Conservation (phyloP, 2,888 invertebrate species). For the Eumerus sabulonum region DNA sequence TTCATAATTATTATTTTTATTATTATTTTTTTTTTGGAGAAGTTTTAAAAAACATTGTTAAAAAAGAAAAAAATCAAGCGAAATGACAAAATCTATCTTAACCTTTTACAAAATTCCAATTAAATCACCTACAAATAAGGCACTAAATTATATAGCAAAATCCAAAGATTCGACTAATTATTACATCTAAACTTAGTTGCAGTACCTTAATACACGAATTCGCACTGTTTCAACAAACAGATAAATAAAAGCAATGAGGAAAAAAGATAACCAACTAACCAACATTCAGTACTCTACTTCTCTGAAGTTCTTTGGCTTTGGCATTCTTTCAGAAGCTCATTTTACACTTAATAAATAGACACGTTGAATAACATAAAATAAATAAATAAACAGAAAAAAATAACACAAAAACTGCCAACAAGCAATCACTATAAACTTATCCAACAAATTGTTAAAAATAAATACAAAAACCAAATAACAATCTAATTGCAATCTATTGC, state of each 20-base stretch:
- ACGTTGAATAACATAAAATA: conserved; percentile 12
- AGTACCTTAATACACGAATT: conserved; percentile 44
- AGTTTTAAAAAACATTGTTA: conserved; percentile 3
- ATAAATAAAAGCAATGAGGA: background rate
- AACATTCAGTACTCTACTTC: conserved; percentile 9
- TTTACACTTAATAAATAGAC: conserved; percentile 18
- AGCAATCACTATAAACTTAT: conserved; percentile 66
- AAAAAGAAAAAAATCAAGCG: conserved; percentile 1
- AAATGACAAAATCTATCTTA: conserved; percentile 30
- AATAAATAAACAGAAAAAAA: conserved; percentile 27
- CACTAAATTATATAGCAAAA: too few relatives aligned
- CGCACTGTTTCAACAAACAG: conserved; percentile 49
- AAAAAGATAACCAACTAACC: conserved; percentile 16
- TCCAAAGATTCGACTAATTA: too few relatives aligned
- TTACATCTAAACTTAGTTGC: conserved; percentile 27
- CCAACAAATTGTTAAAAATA: conserved; percentile 19
- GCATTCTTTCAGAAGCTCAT: conserved; percentile 8
- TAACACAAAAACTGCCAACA: conserved; percentile 66
- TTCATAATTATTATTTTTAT: conserved; percentile 13
- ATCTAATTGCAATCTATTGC: conserved; percentile 33
- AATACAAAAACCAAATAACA: conserved; percentile 20
- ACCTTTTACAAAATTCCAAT: conserved; percentile 2
- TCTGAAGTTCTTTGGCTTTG: conserved; percentile 1
- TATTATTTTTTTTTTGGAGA: conserved; percentile 11
- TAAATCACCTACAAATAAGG: background rate